Conservation (phyloP, 2,113 vertebrate species). For the Corythoichthys haematopterus region DNA sequence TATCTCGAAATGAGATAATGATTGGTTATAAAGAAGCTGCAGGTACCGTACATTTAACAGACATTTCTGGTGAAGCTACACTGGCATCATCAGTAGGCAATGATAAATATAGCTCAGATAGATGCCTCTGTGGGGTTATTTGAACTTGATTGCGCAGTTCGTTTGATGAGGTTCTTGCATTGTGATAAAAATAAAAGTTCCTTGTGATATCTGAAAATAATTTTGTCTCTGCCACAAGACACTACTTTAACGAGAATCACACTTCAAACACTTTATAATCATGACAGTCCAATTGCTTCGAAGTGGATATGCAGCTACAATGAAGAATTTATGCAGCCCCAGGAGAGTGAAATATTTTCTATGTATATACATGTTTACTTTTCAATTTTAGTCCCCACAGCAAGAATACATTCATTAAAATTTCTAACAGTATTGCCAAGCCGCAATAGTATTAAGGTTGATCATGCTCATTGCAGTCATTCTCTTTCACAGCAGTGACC, state of each 20-base stretch:
- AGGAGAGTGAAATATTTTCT: not conserved
- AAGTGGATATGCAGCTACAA: slow-evolving; percentile 4
- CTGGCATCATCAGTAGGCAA: not conserved
- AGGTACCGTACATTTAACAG: not conserved
- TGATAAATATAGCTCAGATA: slow-evolving; percentile 24
- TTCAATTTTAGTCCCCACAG: not conserved
- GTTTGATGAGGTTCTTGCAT: not conserved
- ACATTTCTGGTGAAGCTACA: not conserved
- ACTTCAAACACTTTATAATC: slow-evolving; percentile 22
- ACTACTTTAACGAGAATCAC: slow-evolving; percentile 2
- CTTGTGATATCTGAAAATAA: slow-evolving; percentile 1
- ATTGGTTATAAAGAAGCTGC: not conserved
- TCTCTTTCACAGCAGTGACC: slow-evolving; percentile 71
- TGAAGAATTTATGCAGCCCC: slow-evolving; percentile 14
- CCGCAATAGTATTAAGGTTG: not conserved
- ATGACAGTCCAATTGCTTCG: slow-evolving; percentile 7
- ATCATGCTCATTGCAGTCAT: slow-evolving; percentile 11
- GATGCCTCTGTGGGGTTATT: slow-evolving; percentile 27
- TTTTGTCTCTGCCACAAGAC: slow-evolving; percentile 2
- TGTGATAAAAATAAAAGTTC: not conserved
- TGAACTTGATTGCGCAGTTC: slow-evolving; percentile 12
- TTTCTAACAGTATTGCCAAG: not conserved
- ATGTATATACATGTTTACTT: not conserved
- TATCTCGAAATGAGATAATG: not conserved
- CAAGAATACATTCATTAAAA: not conserved